Percentiles rank a stretch among this genome's conserved stretches.
Evolutionary conservation across 2,888 invertebrate genomes (phyloP).

Genomic region (Limnephilus lunatus): DNA sequence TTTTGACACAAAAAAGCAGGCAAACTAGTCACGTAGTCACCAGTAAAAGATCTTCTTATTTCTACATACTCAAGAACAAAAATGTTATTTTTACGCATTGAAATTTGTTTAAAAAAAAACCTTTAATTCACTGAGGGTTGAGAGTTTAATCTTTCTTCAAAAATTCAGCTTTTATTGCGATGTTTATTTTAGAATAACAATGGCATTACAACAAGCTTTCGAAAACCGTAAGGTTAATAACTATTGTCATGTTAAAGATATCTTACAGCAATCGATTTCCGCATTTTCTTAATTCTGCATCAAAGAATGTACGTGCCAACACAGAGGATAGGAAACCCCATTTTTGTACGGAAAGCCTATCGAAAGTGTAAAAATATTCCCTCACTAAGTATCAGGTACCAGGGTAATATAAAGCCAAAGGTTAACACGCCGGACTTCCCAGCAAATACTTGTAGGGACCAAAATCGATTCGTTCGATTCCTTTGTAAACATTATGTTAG

Average conservation of each 20-base stretch:
- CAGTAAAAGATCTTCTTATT: too few species aligned
- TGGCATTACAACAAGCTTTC: too few species aligned
- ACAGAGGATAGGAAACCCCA: background rate
- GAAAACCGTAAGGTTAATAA: too few species aligned
- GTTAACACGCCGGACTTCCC: background rate
- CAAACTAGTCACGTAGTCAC: background rate
- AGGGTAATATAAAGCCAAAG: background rate
- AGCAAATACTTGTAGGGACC: background rate
- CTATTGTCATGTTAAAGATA: too few species aligned
- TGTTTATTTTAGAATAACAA: too few species aligned
- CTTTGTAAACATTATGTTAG: conserved; percentile 10
- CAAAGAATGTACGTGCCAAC: background rate
- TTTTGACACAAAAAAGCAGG: background rate
- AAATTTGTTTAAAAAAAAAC: too few species aligned
- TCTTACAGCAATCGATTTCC: background rate
- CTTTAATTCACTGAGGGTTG: too few species aligned
- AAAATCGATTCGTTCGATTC: background rate
- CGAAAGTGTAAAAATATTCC: background rate
- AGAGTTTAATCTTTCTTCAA: too few species aligned
- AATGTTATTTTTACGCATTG: background rate
- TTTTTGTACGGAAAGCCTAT: background rate
- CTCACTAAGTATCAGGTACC: background rate
- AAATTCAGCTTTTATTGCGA: too few species aligned
- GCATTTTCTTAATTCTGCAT: background rate
- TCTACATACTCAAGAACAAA: background rate